phyloP scores from a whole-genome alignment of 53 echinoderm and acorn worm species.

The Temnopleurus reevesii region DNA sequence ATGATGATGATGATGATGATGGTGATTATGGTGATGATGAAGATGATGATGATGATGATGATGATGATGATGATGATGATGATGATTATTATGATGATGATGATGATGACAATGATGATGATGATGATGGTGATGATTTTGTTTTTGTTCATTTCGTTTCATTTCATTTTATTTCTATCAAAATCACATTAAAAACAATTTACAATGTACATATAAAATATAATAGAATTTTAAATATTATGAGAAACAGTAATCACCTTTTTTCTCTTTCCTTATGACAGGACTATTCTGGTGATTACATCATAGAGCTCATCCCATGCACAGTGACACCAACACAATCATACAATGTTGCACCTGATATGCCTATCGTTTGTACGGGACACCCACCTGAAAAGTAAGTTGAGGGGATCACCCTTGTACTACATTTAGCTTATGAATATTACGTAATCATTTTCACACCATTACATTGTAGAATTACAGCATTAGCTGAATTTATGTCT shows the following conservation, averaged over 20 bases:
- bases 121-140: too few relatives aligned
- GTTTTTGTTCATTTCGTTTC: too few relatives aligned
- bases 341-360: slow-evolving; percentile 74
- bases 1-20: slow-evolving; percentile 25
- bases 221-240: too few relatives aligned
- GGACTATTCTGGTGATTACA: slow-evolving; percentile 99
- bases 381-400: slow-evolving; percentile 96
- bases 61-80: slow-evolving; percentile 37
- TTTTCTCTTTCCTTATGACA: slow-evolving; percentile 3
- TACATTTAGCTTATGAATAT: too few relatives aligned
- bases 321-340: slow-evolving; percentile 95
- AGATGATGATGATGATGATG: slow-evolving; percentile 40
- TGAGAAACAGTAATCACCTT: not conserved
- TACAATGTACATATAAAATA: too few relatives aligned
- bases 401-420: too few relatives aligned
- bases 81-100: not conserved
- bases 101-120: too few relatives aligned
- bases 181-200: too few relatives aligned
- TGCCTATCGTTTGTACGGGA: slow-evolving; percentile 90
- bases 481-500: too few relatives aligned
- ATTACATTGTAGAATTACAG: too few relatives aligned
- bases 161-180: too few relatives aligned
- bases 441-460: too few relatives aligned
- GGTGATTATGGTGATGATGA: slow-evolving; percentile 31
- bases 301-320: slow-evolving; percentile 95